A percentile compares a stretch with the other conserved stretches of the same genome.
Conservation (phyloP, 2,888 invertebrate genomes). For the Cosmorhoe ocellata region DNA sequence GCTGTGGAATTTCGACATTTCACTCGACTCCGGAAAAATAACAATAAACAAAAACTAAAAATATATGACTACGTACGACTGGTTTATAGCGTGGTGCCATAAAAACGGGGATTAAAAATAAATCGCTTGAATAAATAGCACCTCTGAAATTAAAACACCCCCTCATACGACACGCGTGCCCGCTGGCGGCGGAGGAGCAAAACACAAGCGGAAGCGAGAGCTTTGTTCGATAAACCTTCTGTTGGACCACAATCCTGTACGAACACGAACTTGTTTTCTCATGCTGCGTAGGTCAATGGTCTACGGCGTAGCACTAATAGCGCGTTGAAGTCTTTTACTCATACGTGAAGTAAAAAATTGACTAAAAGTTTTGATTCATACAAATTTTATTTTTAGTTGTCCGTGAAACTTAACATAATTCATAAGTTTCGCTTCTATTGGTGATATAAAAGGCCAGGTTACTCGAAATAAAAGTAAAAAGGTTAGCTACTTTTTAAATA, state of each 20-base stretch:
- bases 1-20: slow-evolving; percentile 16
- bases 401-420: too few relatives aligned
- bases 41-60: slow-evolving; percentile 49
- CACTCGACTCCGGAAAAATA: slow-evolving; percentile 22
- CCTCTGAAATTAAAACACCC: slow-evolving; percentile 82
- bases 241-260: too few relatives aligned
- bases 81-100: slow-evolving; percentile 77
- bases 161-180: slow-evolving; percentile 75
- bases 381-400: too few relatives aligned
- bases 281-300: too few relatives aligned
- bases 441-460: too few relatives aligned
- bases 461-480: too few relatives aligned
- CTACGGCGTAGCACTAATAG: neutral
- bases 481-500: too few relatives aligned
- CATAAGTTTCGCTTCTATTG: too few relatives aligned
- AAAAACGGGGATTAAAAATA: slow-evolving; percentile 83
- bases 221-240: neutral
- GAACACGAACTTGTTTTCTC: too few relatives aligned
- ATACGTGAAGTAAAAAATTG: too few relatives aligned
- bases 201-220: slow-evolving; percentile 42
- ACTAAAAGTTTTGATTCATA: too few relatives aligned
- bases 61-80: slow-evolving; percentile 69
- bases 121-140: slow-evolving; percentile 83
- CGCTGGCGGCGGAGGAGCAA: slow-evolving; percentile 39
- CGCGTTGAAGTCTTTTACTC: neutral